Evolutionary conservation across 2,888 invertebrate genomes (phyloP), one percentile per base, ranked within the genome.

Genomic region (Folsomia candida): DNA sequence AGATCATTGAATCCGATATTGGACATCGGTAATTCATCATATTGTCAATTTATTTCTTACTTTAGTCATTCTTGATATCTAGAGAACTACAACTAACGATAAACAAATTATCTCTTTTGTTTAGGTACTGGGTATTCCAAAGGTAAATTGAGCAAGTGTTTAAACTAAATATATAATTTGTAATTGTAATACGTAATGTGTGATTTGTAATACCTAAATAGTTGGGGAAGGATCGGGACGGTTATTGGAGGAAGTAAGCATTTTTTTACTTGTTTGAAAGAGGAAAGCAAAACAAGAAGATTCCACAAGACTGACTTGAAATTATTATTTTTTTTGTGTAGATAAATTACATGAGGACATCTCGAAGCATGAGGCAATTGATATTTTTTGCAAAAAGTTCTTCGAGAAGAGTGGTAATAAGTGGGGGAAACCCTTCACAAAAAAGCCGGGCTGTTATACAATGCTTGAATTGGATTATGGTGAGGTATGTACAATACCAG

Each of bases 211-310:
- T n/a, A n/a, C n/a, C n/a, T n/a, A n/a, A n/a, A n/a, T n/a, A n/a
- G 94, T 0, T 99, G 98, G 98, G 99, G 99, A 14, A 88, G 98
- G 71, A 95, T 97, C 78, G 97, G 98, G 2, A 99, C 98, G 0
- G 91, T 90, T 0, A 92, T 96, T 80, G 98, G 98, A 3, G 88
- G 88, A 20, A 86, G 83, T 27, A 91, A 90, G 81, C 75, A n/a
- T n/a, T n/a, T n/a, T n/a, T n/a, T n/a, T n/a, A n/a, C n/a, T n/a
- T n/a, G n/a, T n/a, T n/a, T n/a, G n/a, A n/a, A n/a, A n/a, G n/a
- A n/a, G n/a, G n/a, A n/a, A n/a, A n/a, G n/a, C n/a, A n/a, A n/a
- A n/a, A n/a, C n/a, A n/a, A n/a, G n/a, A n/a, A n/a, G n/a, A n/a
- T n/a, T n/a, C n/a, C n/a, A n/a, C n/a, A n/a, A n/a, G n/a, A n/a